Evolutionary conservation across 2,797 vertebrate genomes (phyloP).

Genomic region (Orientallactaga sibirica): DNA sequence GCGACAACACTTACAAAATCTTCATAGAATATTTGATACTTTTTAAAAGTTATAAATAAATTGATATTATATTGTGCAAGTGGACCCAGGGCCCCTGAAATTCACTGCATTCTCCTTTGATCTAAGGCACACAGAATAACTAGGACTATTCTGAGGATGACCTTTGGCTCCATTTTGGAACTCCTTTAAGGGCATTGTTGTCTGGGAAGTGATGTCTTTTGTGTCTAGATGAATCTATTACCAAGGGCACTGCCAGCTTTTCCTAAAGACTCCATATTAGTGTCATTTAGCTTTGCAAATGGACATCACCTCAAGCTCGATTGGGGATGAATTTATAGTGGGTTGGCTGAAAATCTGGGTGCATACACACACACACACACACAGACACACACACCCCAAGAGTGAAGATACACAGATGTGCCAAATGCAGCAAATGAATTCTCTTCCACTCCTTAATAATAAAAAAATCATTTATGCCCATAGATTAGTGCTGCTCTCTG

Average conservation of each 20-base stretch:
- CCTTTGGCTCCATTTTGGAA: constrained; percentile 61
- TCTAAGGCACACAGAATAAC: constrained; percentile 30
- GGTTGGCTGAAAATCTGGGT: constrained; percentile 72
- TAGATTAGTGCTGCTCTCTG: no score
- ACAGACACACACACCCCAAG: background rate
- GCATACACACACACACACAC: background rate
- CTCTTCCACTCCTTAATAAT: background rate
- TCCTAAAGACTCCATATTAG: constrained; percentile 62
- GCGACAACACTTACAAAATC: background rate
- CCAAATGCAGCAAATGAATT: constrained; percentile 70
- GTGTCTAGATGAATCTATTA: constrained; percentile 61
- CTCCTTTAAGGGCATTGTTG: constrained; percentile 61
- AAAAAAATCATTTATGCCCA: no score
- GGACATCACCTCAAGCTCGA: constrained; percentile 77
- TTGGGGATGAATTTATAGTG: constrained; percentile 74
- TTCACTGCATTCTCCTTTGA: background rate
- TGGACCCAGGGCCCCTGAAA: background rate
- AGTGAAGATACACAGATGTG: constrained; percentile 62
- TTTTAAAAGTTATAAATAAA: constrained; percentile 46
- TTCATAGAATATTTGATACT: background rate
- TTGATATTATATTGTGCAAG: constrained; percentile 17
- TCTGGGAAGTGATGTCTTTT: constrained; percentile 70
- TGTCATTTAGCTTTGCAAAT: constrained; percentile 72
- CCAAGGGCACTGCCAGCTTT: constrained; percentile 32
- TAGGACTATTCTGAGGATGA: background rate